These are phyloP conservation scores for Silurus glanis DNA, from an alignment of 2,113 vertebrate genomes.

Conservation along the genomic window DNA sequence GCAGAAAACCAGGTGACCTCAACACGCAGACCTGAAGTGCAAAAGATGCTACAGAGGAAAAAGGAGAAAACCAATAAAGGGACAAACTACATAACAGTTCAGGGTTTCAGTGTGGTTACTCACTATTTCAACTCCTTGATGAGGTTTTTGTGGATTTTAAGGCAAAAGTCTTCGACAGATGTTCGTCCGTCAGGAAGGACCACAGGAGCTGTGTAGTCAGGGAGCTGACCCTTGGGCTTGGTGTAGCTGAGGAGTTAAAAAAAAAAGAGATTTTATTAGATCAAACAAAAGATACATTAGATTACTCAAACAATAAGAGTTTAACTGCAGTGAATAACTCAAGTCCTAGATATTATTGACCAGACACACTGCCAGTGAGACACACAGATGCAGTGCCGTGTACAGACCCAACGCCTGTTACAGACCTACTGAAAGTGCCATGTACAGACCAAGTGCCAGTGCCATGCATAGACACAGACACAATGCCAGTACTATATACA, in stretches of 20 bases:
- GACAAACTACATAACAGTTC: not conserved
- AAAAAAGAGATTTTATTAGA: not conserved
- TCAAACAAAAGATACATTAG: not conserved
- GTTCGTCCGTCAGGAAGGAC: conserved; percentile 86
- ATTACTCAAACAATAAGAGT: not conserved
- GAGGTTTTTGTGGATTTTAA: conserved; percentile 98
- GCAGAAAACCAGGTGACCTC: too few relatives aligned
- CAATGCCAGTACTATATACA: too few relatives aligned
- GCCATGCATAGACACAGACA: too few relatives aligned
- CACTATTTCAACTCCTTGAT: conserved; percentile 99
- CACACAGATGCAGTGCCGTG: too few relatives aligned
- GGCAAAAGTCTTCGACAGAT: conserved; percentile 93
- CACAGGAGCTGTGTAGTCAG: conserved; percentile 94
- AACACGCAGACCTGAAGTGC: not conserved
- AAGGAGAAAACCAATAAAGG: not conserved
- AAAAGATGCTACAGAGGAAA: not conserved
- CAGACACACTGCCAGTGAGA: not conserved
- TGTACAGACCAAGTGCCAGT: too few relatives aligned
- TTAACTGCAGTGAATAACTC: not conserved
- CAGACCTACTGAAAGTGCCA: too few relatives aligned
- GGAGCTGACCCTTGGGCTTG: conserved; percentile 98
- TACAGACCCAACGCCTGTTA: too few relatives aligned
- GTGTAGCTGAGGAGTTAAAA: conserved; percentile 82
- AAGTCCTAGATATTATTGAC: not conserved
- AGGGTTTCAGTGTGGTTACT: conserved; percentile 63